Base-by-base conservation (phyloP, 2,888 invertebrate genomes). In the Julus scanicus region DNA sequence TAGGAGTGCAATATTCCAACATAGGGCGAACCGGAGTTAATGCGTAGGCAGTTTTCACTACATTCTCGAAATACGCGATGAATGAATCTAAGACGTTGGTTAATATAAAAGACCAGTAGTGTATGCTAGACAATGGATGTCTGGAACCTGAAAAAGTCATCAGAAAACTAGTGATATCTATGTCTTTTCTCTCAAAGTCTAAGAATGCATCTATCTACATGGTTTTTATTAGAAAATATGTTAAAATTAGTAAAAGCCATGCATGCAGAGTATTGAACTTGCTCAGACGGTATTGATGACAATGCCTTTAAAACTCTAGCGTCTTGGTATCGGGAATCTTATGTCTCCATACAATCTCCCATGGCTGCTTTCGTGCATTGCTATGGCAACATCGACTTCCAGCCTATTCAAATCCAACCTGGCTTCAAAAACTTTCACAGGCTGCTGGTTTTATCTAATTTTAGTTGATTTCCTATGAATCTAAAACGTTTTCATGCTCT, bases 381-480 rank as follows among this genome's bases (percentile, higher is more conserved):
- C 29, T 29, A 71, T 71, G 71, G 71, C 71, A 71, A 71, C 71
- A 29, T 71, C 71, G 29, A 29, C 71, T 71, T 20, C 29, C 71
- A 29, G 29, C 29, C 71, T 71, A 71, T 71, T 29, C 29, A 71
- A 29, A 71, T 1, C 71, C 20, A 71, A 20, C 71, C 71, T 71
- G 71, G 29, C 71, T 71, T 63, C 63, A 71, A 29, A 53, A 71
- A 20, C 11, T 71, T 71, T 71, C 71, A 71, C 71, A 71, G 20
- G 29, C 71, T 71, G 71, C 29, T 71, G 71, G 29, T 71, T 71
- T 71, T 71, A 71, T 71, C 29, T 71, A 71, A 71, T 71, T 71
- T 71, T 71, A 71, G 71, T 71, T 29, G 71, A 71, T 71, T 71
- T 63, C n/a, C 71, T 29, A 29, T n/a, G 71, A 29, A 29, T 71